Conservation (phyloP, 2,888 invertebrate genomes). For the Leptinotarsa rubiginosa region DNA sequence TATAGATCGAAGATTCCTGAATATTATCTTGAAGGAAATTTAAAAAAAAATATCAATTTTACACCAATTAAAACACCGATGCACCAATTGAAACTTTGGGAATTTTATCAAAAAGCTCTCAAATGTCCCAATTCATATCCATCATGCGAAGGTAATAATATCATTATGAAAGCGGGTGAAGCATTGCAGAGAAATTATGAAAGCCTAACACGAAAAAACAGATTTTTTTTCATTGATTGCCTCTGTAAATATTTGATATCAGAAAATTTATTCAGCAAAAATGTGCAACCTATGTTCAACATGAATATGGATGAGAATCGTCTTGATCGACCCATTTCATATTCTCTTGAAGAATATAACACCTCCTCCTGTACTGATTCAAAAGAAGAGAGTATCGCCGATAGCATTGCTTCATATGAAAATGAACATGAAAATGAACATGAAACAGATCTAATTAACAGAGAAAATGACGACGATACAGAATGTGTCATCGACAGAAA, state of each 20-base stretch:
- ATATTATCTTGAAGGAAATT: conserved; percentile 4
- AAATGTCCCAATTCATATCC: not conserved
- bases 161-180: conserved; percentile 6
- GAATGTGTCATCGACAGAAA: not conserved
- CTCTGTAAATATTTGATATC: conserved; percentile 27
- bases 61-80: not conserved
- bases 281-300: not conserved
- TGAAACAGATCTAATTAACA: not conserved
- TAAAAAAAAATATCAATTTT: not conserved
- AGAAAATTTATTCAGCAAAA: not conserved
- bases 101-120: conserved; percentile 11
- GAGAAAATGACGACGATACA: not conserved
- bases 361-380: not conserved
- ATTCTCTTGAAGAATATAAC: too few species aligned
- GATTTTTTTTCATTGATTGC: conserved; percentile 31
- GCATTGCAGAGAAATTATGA: conserved; percentile 18
- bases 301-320: not conserved
- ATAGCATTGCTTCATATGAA: conserved; percentile 4
- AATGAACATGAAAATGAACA: conserved; percentile 4
- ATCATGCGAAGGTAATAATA: conserved; percentile 6
- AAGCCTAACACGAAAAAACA: not conserved
- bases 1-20: not conserved
- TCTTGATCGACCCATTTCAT: too few species aligned
- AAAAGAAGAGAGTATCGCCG: not conserved
- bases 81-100: not conserved